A percentile compares a stretch with the other conserved stretches of the same genome.
Conservation (phyloP, 2,888 invertebrate species). For the Luperina testacea region DNA sequence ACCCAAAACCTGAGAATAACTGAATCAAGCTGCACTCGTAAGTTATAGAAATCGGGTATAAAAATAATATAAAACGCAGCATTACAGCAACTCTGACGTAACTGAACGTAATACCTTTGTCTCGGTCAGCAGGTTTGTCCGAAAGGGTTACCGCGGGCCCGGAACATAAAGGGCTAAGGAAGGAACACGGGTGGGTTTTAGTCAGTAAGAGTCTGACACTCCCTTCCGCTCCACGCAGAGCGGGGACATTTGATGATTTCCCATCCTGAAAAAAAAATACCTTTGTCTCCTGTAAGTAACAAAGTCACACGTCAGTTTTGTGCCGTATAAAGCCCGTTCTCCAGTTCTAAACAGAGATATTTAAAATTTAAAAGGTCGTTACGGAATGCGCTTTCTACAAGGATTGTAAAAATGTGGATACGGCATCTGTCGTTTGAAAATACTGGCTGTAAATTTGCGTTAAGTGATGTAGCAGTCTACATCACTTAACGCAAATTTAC, state of each 20-base stretch:
- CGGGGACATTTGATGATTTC: too few relatives aligned
- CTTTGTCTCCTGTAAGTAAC: constrained; percentile 2
- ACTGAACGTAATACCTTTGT: background rate
- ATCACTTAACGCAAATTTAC: too few relatives aligned
- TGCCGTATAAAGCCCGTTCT: background rate
- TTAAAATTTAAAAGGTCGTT: constrained; percentile 56
- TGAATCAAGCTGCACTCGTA: too few relatives aligned
- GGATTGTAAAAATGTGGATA: constrained; percentile 8
- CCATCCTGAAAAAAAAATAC: too few relatives aligned
- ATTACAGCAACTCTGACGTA: background rate
- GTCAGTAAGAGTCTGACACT: too few relatives aligned
- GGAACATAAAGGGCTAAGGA: too few relatives aligned
- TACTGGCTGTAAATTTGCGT: background rate
- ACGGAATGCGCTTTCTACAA: constrained; percentile 25
- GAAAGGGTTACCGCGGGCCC: too few relatives aligned
- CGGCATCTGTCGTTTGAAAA: background rate
- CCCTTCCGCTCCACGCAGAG: too few relatives aligned
- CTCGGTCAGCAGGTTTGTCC: too few relatives aligned
- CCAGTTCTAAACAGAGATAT: constrained; percentile 38
- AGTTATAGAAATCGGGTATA: background rate
- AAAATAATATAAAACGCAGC: background rate
- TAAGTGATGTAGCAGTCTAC: background rate
- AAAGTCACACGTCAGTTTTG: constrained; percentile 24
- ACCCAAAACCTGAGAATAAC: too few relatives aligned
- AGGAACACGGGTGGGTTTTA: too few relatives aligned